Base-by-base conservation (phyloP, 2,888 invertebrate genomes). In the Mesochorus sp. region DNA sequence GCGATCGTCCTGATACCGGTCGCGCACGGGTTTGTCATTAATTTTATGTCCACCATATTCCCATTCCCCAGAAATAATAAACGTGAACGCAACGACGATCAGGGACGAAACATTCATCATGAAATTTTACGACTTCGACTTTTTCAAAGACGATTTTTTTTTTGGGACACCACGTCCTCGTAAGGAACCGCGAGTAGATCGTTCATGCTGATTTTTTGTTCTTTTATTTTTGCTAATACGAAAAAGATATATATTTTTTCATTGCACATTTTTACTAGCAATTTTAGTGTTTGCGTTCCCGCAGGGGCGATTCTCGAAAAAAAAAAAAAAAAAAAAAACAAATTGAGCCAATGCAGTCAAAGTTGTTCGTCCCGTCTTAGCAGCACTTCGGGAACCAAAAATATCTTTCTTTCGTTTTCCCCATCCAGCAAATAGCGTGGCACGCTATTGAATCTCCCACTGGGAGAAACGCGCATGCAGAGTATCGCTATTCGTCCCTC, bases 351-450 rank as follows among this genome's bases (percentile, higher is more conserved):
- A 55, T n/a, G n/a, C 42, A 17, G 74, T 39, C 70, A n/a, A 66
- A 78, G 59, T 70, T 53, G n/a, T 51, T 14, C 21, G 51, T 10
- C 44, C 26, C 37, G 47, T 37, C 42, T 42, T 59, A 59, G 34
- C 64, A 59, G 70, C 70, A 64, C 78, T 68, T 78, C 34, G 42
- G 77, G 74, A 66, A 75, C 76, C 62, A 21, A 47, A 12, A 71
- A 67, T 61, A 64, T 78, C 64, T 31, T 59, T 70, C 39, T 70
- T 12, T 64, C 17, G 72, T 61, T 62, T 42, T 34, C 47, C 26
- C 17, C 31, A 47, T 49, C 66, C 28, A 17, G 51, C 39, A 57
- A 34, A 51, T 74, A n/a, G n/a, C 66, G 34, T 34, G 57, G 44
- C 53, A 47, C 10, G 28, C 47, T 17, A 47, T 39, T 62, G 26